A percentile compares a stretch with the other conserved stretches of the same genome.
Conservation (phyloP, 2,113 vertebrate genomes). For the Dasypus novemcinctus region DNA sequence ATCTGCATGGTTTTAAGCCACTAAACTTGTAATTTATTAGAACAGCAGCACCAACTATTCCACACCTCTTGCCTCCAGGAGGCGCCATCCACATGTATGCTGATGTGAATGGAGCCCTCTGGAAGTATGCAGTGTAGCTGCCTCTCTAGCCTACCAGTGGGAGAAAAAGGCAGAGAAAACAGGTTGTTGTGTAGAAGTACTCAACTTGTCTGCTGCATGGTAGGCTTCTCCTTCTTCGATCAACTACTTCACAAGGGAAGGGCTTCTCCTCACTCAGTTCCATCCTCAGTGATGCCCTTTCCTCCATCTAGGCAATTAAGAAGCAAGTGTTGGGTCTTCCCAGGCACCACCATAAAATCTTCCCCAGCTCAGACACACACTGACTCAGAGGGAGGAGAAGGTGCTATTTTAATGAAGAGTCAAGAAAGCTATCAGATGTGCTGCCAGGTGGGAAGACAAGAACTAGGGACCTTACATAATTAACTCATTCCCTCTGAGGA, state of each 20-base stretch:
- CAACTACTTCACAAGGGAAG: not conserved
- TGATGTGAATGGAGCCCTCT: not conserved
- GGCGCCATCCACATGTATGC: rapidly evolving
- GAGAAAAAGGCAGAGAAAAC: not conserved
- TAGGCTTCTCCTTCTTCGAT: not conserved
- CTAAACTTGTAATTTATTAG: not conserved
- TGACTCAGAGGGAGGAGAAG: not conserved
- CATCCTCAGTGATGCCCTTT: not conserved
- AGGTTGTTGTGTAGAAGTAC: too few relatives aligned
- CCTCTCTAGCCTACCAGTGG: rapidly evolving
- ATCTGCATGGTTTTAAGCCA: not conserved
- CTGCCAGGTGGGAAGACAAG: not conserved
- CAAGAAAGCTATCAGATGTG: not conserved
- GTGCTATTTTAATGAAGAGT: not conserved
- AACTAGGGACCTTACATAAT: not conserved
- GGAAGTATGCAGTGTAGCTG: not conserved
- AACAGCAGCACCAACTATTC: not conserved
- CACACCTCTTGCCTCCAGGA: too few relatives aligned
- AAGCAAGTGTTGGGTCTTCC: not conserved
- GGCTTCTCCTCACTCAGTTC: not conserved
- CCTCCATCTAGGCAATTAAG: too few relatives aligned
- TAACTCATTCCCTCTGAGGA: not conserved
- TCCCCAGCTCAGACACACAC: too few relatives aligned
- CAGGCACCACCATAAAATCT: rapidly evolving
- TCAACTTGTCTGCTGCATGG: not conserved